Conservation (phyloP, 2,888 invertebrate species). For the Hyles lineata region DNA sequence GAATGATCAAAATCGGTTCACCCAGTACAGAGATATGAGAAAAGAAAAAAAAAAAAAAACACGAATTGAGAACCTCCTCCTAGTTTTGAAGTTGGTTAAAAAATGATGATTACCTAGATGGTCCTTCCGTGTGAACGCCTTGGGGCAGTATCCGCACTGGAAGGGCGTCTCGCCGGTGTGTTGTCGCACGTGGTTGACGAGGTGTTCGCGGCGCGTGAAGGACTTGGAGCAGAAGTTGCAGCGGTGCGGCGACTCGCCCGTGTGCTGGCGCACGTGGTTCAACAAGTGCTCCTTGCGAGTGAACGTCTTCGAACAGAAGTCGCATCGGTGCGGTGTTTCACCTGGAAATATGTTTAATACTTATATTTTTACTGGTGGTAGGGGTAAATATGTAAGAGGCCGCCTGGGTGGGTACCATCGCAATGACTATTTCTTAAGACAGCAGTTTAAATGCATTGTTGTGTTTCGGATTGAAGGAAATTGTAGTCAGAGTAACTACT, state of each 20-base stretch:
- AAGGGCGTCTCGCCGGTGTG: slow-evolving; percentile 91
- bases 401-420: too few relatives aligned
- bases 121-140: slow-evolving; percentile 93
- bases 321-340: slow-evolving; percentile 91
- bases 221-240: slow-evolving; percentile 95
- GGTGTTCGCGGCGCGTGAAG: slow-evolving; percentile 94
- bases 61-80: too few relatives aligned
- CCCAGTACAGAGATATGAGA: too few relatives aligned
- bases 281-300: slow-evolving; percentile 91
- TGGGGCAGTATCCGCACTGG: slow-evolving; percentile 93
- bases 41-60: too few relatives aligned
- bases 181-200: slow-evolving; percentile 93
- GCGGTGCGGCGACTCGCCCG: slow-evolving; percentile 93
- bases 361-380: too few relatives aligned
- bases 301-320: slow-evolving; percentile 92
- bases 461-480: too few relatives aligned
- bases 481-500: too few relatives aligned
- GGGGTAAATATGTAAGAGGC: too few relatives aligned
- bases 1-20: too few relatives aligned
- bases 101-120: slow-evolving; percentile 83
- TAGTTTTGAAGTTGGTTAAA: background rate
- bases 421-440: too few relatives aligned
- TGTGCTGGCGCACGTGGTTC: slow-evolving; percentile 91
- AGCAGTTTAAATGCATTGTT: too few relatives aligned
- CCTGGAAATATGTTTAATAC: slow-evolving; percentile 62